phyloP scores from a whole-genome alignment of 2,888 invertebrate species.

The Pocota personata region DNA sequence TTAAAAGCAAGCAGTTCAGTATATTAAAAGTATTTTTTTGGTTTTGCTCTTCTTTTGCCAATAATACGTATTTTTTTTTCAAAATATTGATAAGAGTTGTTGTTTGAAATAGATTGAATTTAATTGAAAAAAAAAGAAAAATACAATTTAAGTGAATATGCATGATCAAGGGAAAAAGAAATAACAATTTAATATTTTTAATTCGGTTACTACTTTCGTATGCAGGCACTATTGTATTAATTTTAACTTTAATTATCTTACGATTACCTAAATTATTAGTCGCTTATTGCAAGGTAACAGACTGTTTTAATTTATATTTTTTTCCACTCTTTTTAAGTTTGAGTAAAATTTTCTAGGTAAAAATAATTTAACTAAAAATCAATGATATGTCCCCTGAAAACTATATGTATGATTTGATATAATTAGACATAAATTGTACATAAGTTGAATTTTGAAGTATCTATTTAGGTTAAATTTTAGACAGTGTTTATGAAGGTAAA shows the following conservation, averaged over 20 bases:
- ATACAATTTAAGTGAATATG: slow-evolving; percentile 5
- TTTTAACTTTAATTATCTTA: slow-evolving; percentile 44
- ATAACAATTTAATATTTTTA: slow-evolving; percentile 30
- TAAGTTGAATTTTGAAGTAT: no score
- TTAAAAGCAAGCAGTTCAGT: slow-evolving; percentile 70
- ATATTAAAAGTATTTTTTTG: slow-evolving; percentile 13
- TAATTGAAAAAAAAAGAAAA: background rate
- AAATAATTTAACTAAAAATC: slow-evolving; percentile 36
- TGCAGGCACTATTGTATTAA: slow-evolving; percentile 66
- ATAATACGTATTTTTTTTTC: slow-evolving; percentile 13
- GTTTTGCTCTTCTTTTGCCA: slow-evolving; percentile 27
- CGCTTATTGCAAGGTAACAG: slow-evolving; percentile 49
- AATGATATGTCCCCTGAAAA: slow-evolving; percentile 42
- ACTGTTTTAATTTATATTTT: background rate
- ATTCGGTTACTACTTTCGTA: slow-evolving; percentile 55
- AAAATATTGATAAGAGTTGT: background rate
- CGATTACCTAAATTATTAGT: slow-evolving; percentile 55
- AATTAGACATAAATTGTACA: no score
- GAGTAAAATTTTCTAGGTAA: slow-evolving; percentile 7
- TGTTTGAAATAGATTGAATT: background rate
- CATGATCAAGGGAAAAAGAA: background rate
- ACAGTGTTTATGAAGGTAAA: no score
- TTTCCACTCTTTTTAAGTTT: slow-evolving; percentile 25
- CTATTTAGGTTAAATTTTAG: no score
- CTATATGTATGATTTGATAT: no score